phyloP scores from a whole-genome alignment of 2,113 vertebrate species.

The Hassar affinis region DNA sequence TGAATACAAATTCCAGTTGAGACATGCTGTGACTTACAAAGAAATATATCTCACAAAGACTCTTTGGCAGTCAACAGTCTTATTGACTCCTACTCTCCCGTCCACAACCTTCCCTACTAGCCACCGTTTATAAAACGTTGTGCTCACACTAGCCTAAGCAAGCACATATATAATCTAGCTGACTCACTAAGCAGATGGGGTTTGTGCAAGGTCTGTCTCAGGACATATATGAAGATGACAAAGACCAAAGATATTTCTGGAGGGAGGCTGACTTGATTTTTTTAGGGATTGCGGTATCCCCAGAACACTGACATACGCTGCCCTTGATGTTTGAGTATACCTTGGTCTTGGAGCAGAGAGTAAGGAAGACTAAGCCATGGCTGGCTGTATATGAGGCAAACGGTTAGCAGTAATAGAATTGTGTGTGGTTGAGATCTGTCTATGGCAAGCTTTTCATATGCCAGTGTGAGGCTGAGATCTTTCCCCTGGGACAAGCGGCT shows the following conservation, averaged over 20 bases:
- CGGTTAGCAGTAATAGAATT: constrained; percentile 58
- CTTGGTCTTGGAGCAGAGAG: neutral
- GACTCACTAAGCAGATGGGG: constrained; percentile 41
- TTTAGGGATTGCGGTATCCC: constrained; percentile 24
- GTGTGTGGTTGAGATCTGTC: constrained; percentile 61
- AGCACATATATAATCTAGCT: constrained; percentile 30
- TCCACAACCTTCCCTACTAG: constrained; percentile 12
- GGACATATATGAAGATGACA: constrained; percentile 26
- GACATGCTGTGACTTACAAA: constrained; percentile 21
- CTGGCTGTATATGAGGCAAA: constrained; percentile 50
- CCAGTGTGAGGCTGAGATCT: constrained; percentile 57
- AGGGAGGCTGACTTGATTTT: constrained; percentile 40
- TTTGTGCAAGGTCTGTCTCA: neutral
- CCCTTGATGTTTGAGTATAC: constrained; percentile 37
- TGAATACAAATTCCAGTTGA: constrained; percentile 23
- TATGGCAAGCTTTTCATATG: constrained; percentile 59
- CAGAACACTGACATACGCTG: constrained; percentile 28
- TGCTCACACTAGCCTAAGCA: neutral
- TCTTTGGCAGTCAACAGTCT: constrained; percentile 21
- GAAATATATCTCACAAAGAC: constrained; percentile 25
- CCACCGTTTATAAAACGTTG: constrained; percentile 26
- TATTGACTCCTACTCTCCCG: neutral
- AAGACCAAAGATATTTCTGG: constrained; percentile 16
- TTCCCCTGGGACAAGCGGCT: constrained; percentile 52
- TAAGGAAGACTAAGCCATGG: constrained; percentile 5